Conservation (phyloP, 53 echinoderm and acorn worm genomes). For the Antedon mediterranea region DNA sequence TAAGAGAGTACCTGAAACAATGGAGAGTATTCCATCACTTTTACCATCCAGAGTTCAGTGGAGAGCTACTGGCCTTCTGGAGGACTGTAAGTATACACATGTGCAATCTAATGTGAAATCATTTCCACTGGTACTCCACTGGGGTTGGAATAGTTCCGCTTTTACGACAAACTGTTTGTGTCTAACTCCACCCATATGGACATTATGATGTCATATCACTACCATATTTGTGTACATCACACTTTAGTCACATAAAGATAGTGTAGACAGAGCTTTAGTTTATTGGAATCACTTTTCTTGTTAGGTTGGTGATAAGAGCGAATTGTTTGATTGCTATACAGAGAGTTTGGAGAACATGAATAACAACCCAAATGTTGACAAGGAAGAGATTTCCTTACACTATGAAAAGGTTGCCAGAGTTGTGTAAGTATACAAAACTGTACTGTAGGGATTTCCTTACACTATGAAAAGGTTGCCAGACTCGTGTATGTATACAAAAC, state of each 20-base stretch:
- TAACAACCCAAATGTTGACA: conserved; percentile 15
- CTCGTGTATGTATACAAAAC: no score
- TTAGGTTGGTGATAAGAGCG: conserved; percentile 37
- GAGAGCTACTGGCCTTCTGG: conserved; percentile 53
- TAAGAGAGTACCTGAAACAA: conserved; percentile 34
- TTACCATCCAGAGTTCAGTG: conserved; percentile 39
- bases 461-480: no score
- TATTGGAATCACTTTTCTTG: background rate
- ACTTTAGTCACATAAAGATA: no score
- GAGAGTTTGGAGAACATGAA: conserved; percentile 20
- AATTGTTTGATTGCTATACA: conserved; percentile 23
- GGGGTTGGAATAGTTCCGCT: no score
- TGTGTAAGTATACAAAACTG: conserved; percentile 62
- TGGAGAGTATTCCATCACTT: conserved; percentile 56
- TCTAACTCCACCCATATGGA: no score
- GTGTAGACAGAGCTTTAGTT: no score
- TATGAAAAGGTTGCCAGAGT: conserved; percentile 59
- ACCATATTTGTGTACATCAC: no score
- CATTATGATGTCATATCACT: no score
- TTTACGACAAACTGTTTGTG: no score
- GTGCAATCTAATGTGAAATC: no score
- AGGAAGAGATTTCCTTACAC: conserved; percentile 40
- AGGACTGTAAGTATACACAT: conserved; percentile 52
- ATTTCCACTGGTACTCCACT: no score
- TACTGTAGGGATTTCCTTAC: no score